A percentile compares a stretch with the other conserved stretches of the same genome.
phyloP scores from a whole-genome alignment of 2,113 vertebrate species.

The Strix aluco region DNA sequence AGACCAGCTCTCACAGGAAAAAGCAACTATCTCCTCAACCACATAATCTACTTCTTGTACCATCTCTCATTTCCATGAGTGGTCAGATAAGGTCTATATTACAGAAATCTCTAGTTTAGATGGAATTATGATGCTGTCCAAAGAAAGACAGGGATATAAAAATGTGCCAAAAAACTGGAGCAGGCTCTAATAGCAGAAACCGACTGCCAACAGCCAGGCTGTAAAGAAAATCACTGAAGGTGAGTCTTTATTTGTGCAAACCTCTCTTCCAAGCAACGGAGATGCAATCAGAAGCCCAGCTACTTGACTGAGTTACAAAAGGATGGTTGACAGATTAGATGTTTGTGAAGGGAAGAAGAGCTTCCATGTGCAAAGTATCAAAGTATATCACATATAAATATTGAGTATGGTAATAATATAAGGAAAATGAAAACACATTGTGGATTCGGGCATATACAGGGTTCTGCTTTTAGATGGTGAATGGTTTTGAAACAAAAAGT shows the following conservation, averaged over 20 bases:
- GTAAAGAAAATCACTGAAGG: background rate
- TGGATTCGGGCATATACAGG: background rate
- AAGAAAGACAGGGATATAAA: background rate
- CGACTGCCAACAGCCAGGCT: background rate
- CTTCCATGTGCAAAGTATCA: background rate
- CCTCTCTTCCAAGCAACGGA: background rate
- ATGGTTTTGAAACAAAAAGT: constrained; percentile 66
- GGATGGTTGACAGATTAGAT: background rate
- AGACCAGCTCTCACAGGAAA: background rate
- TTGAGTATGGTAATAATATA: background rate
- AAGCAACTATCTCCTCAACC: background rate
- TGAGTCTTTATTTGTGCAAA: background rate
- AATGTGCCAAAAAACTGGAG: background rate
- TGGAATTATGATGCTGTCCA: background rate
- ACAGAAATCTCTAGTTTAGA: background rate
- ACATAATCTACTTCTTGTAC: background rate
- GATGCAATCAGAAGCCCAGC: background rate
- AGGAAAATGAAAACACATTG: constrained; percentile 62
- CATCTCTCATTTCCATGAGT: background rate
- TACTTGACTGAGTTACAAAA: background rate
- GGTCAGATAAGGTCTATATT: background rate
- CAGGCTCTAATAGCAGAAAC: background rate
- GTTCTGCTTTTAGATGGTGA: constrained; percentile 28
- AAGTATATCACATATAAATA: background rate
- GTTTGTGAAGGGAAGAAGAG: background rate